Percentiles rank a stretch among this genome's conserved stretches.
These are phyloP conservation scores for Spatulosminthurus flaviceps DNA, from an alignment of 2,888 invertebrate genomes.

Conservation along the genomic window DNA sequence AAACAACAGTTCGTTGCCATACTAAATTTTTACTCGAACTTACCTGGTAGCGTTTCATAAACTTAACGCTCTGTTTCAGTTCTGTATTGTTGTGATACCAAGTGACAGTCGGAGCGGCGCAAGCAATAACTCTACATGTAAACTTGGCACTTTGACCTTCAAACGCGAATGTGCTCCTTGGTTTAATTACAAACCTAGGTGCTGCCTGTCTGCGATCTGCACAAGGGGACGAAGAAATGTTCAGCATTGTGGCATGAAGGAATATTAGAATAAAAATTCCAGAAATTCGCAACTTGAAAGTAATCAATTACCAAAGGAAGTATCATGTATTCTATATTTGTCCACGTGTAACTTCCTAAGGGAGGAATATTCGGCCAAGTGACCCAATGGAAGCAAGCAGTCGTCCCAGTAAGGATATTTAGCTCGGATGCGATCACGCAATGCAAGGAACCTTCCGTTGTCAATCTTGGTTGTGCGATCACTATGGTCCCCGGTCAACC, in stretches of 20 bases:
- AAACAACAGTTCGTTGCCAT: too few relatives aligned
- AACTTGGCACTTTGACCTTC: conserved; percentile 98
- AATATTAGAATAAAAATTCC: too few relatives aligned
- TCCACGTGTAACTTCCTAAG: conserved; percentile 93
- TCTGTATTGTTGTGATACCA: conserved; percentile 96
- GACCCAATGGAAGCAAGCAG: conserved; percentile 92
- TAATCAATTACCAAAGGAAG: conserved; percentile 79
- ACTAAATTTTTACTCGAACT: too few relatives aligned
- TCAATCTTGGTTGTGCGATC: conserved; percentile 80
- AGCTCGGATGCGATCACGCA: conserved; percentile 86
- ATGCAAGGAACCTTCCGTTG: conserved; percentile 82
- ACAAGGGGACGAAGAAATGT: too few relatives aligned
- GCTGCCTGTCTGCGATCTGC: conserved; percentile 96
- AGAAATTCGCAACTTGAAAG: too few relatives aligned
- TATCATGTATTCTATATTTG: conserved; percentile 95
- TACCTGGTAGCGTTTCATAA: conserved; percentile 93
- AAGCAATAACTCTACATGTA: conserved; percentile 95
- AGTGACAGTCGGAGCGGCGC: conserved; percentile 91
- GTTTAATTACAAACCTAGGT: conserved; percentile 97
- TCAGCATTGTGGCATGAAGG: too few relatives aligned
- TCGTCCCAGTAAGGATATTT: conserved; percentile 83
- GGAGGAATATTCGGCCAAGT: conserved; percentile 96
- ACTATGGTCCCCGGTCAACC: conserved; percentile 90
- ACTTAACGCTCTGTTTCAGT: conserved; percentile 95
- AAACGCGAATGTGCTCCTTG: conserved; percentile 93